A percentile compares a stretch with the other conserved stretches of the same genome.
phyloP scores from a whole-genome alignment of 1,140 invertebrate species.

The Drosophila navojoa region DNA sequence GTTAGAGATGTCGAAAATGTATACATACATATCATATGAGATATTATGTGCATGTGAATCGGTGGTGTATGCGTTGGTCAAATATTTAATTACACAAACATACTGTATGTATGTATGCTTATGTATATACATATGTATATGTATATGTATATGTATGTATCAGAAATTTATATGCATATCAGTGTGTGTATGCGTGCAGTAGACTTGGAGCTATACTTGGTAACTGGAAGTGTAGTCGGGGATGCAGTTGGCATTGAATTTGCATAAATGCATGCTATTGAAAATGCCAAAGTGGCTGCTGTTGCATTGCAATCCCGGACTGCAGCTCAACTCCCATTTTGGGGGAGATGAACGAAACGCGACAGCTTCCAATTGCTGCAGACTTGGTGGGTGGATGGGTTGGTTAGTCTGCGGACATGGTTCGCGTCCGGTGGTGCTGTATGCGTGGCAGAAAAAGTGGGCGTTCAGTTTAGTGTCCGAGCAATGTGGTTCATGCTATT shows the following conservation, averaged over 20 bases:
- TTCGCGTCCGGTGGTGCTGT: constrained; percentile 3
- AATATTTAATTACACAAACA: constrained; percentile 2
- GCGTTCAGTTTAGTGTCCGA: constrained; percentile 27
- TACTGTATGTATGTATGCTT: too few relatives aligned
- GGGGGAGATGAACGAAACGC: constrained; percentile 38
- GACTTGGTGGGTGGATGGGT: background rate
- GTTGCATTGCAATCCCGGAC: constrained; percentile 29
- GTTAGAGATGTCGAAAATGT: background rate
- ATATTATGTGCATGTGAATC: background rate
- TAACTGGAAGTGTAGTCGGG: constrained; percentile 22
- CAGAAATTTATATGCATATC: background rate
- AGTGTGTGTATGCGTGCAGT: background rate
- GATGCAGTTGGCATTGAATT: constrained; percentile 60
- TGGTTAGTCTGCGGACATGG: background rate
- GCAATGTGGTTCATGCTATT: constrained; percentile 38
- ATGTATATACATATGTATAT: background rate
- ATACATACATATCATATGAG: background rate
- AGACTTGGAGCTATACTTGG: background rate
- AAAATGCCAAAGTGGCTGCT: constrained; percentile 57
- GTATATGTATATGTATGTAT: background rate
- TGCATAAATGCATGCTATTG: constrained; percentile 62
- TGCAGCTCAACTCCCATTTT: constrained; percentile 17
- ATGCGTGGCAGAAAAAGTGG: background rate
- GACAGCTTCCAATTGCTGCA: constrained; percentile 23
- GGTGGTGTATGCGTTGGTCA: background rate